Conservation (phyloP, 2,797 vertebrate genomes). For the Mormyrops boulengeri region DNA sequence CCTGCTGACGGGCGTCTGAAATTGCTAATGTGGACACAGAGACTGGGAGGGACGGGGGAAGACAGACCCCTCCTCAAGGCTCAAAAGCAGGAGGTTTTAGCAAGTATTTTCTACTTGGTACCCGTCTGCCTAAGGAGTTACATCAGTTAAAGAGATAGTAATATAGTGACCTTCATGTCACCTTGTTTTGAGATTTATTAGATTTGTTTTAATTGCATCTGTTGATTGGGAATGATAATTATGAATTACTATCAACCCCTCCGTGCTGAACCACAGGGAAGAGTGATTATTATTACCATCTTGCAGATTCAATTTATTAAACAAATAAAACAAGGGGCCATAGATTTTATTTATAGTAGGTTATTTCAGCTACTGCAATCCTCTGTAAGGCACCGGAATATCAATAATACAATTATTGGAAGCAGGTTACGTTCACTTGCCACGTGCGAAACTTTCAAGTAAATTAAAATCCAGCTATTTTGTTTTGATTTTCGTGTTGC, state of each 20-base stretch:
- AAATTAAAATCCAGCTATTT: too few relatives aligned
- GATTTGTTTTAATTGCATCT: neutral
- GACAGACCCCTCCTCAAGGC: neutral
- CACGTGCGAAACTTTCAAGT: too few relatives aligned
- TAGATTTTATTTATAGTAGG: neutral
- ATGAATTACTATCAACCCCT: neutral
- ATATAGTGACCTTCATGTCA: neutral
- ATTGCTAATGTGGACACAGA: neutral
- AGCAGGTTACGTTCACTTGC: too few relatives aligned
- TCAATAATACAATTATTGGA: neutral
- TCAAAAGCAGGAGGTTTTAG: neutral
- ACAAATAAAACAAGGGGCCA: neutral
- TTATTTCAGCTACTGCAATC: neutral
- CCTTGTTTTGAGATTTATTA: neutral
- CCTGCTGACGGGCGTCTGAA: slow-evolving; percentile 8
- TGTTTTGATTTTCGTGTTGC: too few relatives aligned
- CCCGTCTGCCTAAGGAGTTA: neutral
- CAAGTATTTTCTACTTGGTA: neutral
- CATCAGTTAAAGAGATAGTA: neutral
- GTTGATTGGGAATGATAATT: neutral
- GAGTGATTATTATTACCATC: neutral
- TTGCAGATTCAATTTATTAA: neutral
- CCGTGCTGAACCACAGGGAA: neutral
- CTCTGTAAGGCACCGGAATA: neutral
- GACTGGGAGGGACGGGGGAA: neutral